A percentile compares a stretch with the other conserved stretches of the same genome.
These are phyloP conservation scores for Acromyrmex echinatior DNA, from an alignment of 1,140 invertebrate species.

Conservation along the genomic window DNA sequence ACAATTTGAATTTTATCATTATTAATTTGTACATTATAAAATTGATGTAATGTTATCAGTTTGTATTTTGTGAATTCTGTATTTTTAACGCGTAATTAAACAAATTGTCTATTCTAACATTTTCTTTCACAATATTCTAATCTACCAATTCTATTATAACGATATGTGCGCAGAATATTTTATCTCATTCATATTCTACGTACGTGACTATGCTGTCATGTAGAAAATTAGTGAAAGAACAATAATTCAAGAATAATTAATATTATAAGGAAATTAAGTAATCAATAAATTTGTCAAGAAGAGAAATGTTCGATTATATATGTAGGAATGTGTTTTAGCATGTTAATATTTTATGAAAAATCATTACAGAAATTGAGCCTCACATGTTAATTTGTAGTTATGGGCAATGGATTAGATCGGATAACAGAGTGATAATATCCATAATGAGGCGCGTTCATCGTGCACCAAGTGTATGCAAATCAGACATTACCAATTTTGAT, in stretches of 20 bases:
- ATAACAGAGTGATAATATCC: slow-evolving; percentile 78
- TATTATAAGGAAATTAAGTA: neutral
- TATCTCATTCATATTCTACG: neutral
- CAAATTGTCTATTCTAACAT: neutral
- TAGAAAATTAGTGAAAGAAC: neutral
- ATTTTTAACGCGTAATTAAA: neutral
- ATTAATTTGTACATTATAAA: too few species aligned
- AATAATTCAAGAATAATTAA: neutral
- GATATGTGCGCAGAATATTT: neutral
- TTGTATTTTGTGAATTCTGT: neutral
- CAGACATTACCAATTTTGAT: slow-evolving; percentile 80
- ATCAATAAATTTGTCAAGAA: neutral
- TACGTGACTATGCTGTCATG: neutral
- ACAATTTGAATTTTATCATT: too few species aligned
- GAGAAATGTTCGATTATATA: neutral
- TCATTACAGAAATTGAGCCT: neutral
- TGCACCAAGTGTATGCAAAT: slow-evolving; percentile 57
- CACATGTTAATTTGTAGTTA: neutral
- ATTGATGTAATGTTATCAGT: too few species aligned
- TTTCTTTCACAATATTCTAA: neutral
- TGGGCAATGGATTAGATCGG: slow-evolving; percentile 21
- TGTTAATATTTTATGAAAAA: slow-evolving; percentile 17
- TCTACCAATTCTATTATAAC: neutral
- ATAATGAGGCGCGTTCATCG: slow-evolving; percentile 76
- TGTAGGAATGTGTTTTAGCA: neutral